phyloP scores from a whole-genome alignment of 2,113 vertebrate genomes.

The Phalacrocorax aristotelis region DNA sequence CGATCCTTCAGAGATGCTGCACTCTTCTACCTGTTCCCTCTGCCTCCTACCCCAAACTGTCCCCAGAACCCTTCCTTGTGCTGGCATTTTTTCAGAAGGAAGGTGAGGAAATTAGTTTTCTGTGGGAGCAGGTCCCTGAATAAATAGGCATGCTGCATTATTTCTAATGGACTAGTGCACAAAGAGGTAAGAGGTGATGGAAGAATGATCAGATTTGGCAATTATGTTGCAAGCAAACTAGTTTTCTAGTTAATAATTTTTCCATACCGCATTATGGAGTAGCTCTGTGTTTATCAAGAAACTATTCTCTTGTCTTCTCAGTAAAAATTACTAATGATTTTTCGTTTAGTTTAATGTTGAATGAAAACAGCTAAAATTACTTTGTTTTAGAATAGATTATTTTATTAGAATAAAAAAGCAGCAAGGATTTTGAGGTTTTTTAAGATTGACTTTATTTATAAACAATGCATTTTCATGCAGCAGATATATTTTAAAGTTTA shows the following conservation, averaged over 20 bases:
- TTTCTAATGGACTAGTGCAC: not conserved
- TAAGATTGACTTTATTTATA: not conserved
- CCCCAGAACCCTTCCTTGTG: not conserved
- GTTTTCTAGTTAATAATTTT: not conserved
- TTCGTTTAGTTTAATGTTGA: slow-evolving; percentile 21
- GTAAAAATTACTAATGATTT: slow-evolving; percentile 19
- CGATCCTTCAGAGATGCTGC: not conserved
- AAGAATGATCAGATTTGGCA: not conserved
- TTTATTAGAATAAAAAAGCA: not conserved
- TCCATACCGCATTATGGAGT: not conserved
- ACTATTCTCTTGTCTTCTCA: not conserved
- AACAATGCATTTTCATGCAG: not conserved
- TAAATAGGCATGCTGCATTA: not conserved
- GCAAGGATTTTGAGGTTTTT: not conserved
- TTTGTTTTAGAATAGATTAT: not conserved
- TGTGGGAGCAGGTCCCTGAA: not conserved
- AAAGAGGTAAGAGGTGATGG: not conserved
- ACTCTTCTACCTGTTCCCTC: not conserved
- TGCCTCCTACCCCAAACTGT: not conserved
- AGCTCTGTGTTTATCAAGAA: not conserved
- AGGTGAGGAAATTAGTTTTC: not conserved
- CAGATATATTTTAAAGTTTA: not conserved
- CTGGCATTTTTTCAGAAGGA: not conserved
- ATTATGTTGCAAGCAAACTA: not conserved
- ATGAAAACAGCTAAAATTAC: not conserved